Percentiles rank a stretch among this genome's conserved stretches.
Conservation (phyloP, 2,888 invertebrate genomes). For the Brachypterus glaber region DNA sequence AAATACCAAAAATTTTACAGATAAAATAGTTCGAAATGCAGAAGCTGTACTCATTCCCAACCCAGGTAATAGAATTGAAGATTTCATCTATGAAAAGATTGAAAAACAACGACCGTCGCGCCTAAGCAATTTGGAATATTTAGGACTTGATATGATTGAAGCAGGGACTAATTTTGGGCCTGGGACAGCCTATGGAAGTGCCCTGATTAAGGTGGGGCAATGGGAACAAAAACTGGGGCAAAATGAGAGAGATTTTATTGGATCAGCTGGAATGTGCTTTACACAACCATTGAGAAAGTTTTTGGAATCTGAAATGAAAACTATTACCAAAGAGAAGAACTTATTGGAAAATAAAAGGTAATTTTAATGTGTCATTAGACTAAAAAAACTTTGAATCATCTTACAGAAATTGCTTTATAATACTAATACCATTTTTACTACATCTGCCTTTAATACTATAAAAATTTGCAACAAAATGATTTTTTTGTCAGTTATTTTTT, state of each 20-base stretch:
- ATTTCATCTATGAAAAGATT: conserved; percentile 71
- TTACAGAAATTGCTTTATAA: background rate
- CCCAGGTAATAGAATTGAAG: conserved; percentile 75
- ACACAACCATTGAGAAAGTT: conserved; percentile 77
- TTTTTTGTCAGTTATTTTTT: background rate
- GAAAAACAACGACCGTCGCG: conserved; percentile 77
- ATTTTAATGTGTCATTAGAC: conserved; percentile 10
- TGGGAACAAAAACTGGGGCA: conserved; percentile 78
- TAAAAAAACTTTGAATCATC: background rate
- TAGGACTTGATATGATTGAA: conserved; percentile 79
- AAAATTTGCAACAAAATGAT: conserved; percentile 6
- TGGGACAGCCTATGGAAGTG: conserved; percentile 75
- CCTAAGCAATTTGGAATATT: conserved; percentile 70
- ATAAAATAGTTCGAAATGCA: conserved; percentile 67
- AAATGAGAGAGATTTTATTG: conserved; percentile 77
- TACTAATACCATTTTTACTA: no score
- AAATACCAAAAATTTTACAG: conserved; percentile 76
- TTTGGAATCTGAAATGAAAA: conserved; percentile 84
- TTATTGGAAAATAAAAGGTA: conserved; percentile 64
- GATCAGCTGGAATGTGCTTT: conserved; percentile 67
- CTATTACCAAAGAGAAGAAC: conserved; percentile 64
- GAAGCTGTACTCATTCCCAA: conserved; percentile 84
- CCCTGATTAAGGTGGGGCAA: conserved; percentile 81
- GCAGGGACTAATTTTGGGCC: conserved; percentile 77
- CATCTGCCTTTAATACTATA: no score